Percentiles rank a stretch among this genome's conserved stretches.
Conservation (phyloP, 2,888 invertebrate species). For the Apantesis nais region DNA sequence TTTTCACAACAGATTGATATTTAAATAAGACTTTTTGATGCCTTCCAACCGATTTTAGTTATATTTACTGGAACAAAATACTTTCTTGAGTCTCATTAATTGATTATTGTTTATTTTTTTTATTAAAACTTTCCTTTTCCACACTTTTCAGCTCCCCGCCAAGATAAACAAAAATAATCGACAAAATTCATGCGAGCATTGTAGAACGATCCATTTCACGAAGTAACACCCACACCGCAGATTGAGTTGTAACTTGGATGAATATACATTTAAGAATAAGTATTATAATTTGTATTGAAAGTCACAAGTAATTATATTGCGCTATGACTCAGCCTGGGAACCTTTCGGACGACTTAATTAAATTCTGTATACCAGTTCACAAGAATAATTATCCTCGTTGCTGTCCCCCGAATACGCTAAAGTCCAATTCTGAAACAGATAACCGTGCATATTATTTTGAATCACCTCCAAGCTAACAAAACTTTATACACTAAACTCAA, state of each 20-base stretch:
- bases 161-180: background rate
- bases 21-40: no score
- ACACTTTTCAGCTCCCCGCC: no score
- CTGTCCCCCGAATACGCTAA: slow-evolving; percentile 10
- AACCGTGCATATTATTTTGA: slow-evolving; percentile 39
- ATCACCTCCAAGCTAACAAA: slow-evolving; percentile 43
- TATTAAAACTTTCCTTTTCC: background rate
- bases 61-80: no score
- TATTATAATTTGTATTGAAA: slow-evolving; percentile 46
- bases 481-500: slow-evolving; percentile 46
- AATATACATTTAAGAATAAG: slow-evolving; percentile 22
- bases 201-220: slow-evolving; percentile 25
- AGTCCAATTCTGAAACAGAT: slow-evolving; percentile 18
- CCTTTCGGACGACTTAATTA: slow-evolving; percentile 22
- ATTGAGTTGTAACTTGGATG: slow-evolving; percentile 44
- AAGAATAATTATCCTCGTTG: slow-evolving; percentile 3
- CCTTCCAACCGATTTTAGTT: no score
- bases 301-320: slow-evolving; percentile 29
- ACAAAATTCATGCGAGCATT: slow-evolving; percentile 23
- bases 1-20: no score
- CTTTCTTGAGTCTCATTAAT: no score
- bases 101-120: background rate
- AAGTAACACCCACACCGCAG: slow-evolving; percentile 37
- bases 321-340: slow-evolving; percentile 41
- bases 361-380: slow-evolving; percentile 11